Base-by-base conservation (phyloP, 2,113 vertebrate genomes). In the Oryzias curvinotus region DNA sequence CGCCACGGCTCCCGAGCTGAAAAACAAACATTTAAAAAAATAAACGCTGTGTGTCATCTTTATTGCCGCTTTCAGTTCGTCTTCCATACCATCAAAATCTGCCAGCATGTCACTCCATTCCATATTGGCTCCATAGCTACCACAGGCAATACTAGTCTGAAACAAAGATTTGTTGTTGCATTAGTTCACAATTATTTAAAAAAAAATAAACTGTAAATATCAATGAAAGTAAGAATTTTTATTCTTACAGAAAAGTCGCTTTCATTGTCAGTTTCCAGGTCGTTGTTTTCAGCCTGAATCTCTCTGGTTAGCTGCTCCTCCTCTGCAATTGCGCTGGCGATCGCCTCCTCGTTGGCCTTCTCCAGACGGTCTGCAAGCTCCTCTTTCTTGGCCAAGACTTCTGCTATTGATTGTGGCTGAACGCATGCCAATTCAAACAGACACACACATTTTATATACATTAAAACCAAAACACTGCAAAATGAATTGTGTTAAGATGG, bases 91-190 rank as follows among this genome's bases (percentile, higher is more conserved):
- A 65, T 99, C 98, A 77, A 99, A 98, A 78, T 99, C 98, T 62
- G 98, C 96, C 78, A 99, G 85, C 82, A 99, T 90, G 67, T 99
- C 97, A 56, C 90, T 98, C 98, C 98, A 99, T 58, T 99, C 97
- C 77, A 98, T 89, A 78, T 93, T 94, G 57, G 92, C 86, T 46
- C 96, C 94, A 53, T 91, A 94, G 62, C 77, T 90, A 69, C 94
- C 95, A 4, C 91, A 94, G 62, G 94, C 92, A 43, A 97, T 92
- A 76, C 87, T 78, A 44, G 92, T 85, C 97, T 99, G 85, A 56
- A 90, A 85, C 26, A 23, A 47, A 73, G 1, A 18, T 60, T 17
- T 30, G 18, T n/a, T 43, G n/a, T 2, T 5, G 5, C 18, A 47
- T 43, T 15, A 30, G 8, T 56, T 4, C 57, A 55, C 2, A 67